Conservation (phyloP, 2,113 vertebrate species). For the Octodon degus region DNA sequence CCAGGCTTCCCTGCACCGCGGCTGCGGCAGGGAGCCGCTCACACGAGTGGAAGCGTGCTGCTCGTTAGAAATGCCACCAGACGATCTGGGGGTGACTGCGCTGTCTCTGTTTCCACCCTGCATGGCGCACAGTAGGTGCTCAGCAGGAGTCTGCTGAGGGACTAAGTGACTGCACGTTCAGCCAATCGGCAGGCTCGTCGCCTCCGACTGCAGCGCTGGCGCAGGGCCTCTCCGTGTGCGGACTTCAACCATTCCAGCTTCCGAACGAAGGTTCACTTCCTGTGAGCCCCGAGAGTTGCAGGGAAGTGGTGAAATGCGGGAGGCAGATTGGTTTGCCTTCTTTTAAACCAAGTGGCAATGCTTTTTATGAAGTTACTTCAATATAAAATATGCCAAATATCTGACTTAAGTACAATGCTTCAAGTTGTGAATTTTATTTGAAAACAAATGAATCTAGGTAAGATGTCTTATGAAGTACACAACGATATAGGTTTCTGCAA, state of each 20-base stretch:
- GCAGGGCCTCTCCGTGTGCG: background rate
- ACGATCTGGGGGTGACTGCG: background rate
- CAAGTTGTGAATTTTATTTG: slow-evolving; percentile 37
- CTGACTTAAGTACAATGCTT: background rate
- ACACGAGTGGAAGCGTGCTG: background rate
- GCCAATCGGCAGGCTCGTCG: background rate
- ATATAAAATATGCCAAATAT: slow-evolving; percentile 43
- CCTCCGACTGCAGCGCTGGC: background rate
- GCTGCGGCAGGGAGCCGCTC: background rate
- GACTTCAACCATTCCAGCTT: background rate
- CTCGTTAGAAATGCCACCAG: background rate
- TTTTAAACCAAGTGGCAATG: slow-evolving; percentile 1
- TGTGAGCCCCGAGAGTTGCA: background rate
- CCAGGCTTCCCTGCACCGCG: background rate
- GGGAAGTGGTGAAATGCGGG: background rate
- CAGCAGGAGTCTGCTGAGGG: background rate
- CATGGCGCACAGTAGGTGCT: background rate
- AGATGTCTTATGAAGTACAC: slow-evolving; percentile 15
- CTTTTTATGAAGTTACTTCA: slow-evolving; percentile 26
- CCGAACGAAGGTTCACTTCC: background rate
- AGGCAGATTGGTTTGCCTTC: background rate
- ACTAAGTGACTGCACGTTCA: background rate
- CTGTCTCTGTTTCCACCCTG: background rate
- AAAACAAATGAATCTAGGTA: slow-evolving; percentile 62
- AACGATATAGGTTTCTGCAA: background rate